A percentile compares a stretch with the other conserved stretches of the same genome.
phyloP scores from a whole-genome alignment of 2,797 vertebrate species.

The Adelosebastes latens region DNA sequence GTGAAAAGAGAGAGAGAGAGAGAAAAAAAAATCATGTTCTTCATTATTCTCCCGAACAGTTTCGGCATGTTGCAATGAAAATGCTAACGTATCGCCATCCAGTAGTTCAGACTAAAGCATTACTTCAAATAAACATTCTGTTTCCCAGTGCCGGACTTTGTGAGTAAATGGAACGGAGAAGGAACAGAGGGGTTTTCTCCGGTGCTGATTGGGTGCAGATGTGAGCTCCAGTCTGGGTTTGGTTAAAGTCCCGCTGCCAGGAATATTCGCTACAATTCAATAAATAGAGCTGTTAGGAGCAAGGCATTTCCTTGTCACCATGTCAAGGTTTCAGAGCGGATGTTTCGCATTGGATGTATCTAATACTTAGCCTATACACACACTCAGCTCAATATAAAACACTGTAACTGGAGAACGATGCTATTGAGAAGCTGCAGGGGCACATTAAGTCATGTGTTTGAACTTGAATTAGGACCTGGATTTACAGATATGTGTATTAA shows the following conservation, averaged over 20 bases:
- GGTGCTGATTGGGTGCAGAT: conserved; percentile 84
- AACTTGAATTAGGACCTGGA: neutral
- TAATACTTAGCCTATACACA: conserved; percentile 21
- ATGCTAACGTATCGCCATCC: conserved; percentile 64
- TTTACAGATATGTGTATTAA: neutral
- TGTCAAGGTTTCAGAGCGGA: conserved; percentile 74
- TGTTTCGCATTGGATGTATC: conserved; percentile 63
- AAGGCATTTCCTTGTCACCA: conserved; percentile 81
- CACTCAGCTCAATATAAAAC: conserved; percentile 23
- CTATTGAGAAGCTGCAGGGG: neutral
- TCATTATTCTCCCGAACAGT: conserved; percentile 40
- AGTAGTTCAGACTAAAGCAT: conserved; percentile 83
- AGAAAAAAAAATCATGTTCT: conserved; percentile 9
- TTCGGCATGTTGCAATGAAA: conserved; percentile 64
- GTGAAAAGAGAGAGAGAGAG: neutral
- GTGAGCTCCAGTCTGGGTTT: conserved; percentile 81
- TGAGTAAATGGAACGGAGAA: conserved; percentile 80
- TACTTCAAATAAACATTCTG: conserved; percentile 85
- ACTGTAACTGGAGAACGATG: conserved; percentile 15
- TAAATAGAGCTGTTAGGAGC: conserved; percentile 84
- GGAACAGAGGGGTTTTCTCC: conserved; percentile 77
- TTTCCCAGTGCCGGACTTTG: conserved; percentile 74
- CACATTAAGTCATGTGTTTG: neutral
- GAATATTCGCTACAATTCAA: conserved; percentile 85
- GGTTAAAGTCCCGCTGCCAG: conserved; percentile 81